Percentiles rank a stretch among this genome's conserved stretches.
phyloP scores from a whole-genome alignment of 2,797 vertebrate genomes.

The Etheostoma nigrum region DNA sequence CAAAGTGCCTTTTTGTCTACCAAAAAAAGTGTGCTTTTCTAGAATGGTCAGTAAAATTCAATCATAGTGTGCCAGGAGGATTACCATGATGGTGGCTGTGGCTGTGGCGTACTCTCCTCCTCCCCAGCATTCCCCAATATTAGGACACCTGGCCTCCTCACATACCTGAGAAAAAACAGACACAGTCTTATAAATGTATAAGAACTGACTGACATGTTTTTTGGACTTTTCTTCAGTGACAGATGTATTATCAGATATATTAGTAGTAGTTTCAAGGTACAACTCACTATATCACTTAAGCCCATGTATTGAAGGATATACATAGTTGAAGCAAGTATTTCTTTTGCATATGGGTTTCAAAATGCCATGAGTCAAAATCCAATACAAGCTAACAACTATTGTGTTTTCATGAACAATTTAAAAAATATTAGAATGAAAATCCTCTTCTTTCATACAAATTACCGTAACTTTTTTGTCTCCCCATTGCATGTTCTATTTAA shows the following conservation, averaged over 20 bases:
- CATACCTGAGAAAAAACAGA: slow-evolving; percentile 88
- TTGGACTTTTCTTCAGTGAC: no score
- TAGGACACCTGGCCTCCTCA: slow-evolving; percentile 97
- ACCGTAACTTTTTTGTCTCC: no score
- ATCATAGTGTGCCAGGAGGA: slow-evolving; percentile 27
- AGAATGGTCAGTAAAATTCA: slow-evolving; percentile 1
- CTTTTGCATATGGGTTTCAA: background rate
- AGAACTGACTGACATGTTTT: background rate
- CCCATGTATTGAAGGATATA: background rate
- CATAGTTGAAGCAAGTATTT: background rate
- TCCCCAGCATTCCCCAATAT: slow-evolving; percentile 98
- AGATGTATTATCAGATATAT: background rate
- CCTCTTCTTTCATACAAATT: background rate
- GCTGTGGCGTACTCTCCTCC: slow-evolving; percentile 94
- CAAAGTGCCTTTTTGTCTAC: background rate
- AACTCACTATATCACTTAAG: background rate
- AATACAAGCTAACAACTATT: background rate
- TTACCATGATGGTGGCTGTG: slow-evolving; percentile 98
- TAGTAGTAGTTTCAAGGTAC: background rate
- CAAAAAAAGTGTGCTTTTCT: background rate
- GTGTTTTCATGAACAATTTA: no score
- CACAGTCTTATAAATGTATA: background rate
- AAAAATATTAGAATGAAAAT: background rate
- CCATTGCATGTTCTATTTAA: no score
- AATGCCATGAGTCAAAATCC: background rate